A percentile compares a stretch with the other conserved stretches of the same genome.
These are phyloP conservation scores for Acanthurus leucopareius DNA, from an alignment of 2,797 vertebrate genomes.

Conservation along the genomic window DNA sequence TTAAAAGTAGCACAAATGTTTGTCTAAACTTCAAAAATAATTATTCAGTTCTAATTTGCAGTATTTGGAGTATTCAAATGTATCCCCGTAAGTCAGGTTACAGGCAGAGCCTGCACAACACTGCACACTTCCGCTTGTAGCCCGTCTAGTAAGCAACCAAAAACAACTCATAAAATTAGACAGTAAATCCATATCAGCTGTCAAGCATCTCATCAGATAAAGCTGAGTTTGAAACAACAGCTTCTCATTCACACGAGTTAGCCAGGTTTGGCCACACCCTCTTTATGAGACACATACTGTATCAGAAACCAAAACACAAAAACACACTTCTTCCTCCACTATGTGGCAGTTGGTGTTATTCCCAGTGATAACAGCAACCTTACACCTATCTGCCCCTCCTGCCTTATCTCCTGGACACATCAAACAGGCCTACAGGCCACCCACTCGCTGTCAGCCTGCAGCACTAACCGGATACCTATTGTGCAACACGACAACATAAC, in stretches of 20 bases:
- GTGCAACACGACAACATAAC: slow-evolving; percentile 74
- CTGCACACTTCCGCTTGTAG: slow-evolving; percentile 20
- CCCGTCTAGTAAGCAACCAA: slow-evolving; percentile 22
- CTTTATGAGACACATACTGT: slow-evolving; percentile 44
- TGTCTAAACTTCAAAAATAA: background rate
- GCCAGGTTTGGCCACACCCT: slow-evolving; percentile 33
- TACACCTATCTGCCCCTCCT: slow-evolving; percentile 63
- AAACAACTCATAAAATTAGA: slow-evolving; percentile 49
- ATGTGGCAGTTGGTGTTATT: slow-evolving; percentile 50
- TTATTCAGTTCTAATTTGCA: background rate
- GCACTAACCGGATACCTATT: slow-evolving; percentile 70
- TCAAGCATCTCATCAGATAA: slow-evolving; percentile 54
- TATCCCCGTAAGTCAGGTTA: slow-evolving; percentile 1
- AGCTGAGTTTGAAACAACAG: slow-evolving; percentile 34
- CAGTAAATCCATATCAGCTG: slow-evolving; percentile 45
- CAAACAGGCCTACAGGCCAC: slow-evolving; percentile 67
- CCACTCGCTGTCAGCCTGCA: slow-evolving; percentile 57
- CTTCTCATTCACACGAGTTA: slow-evolving; percentile 22
- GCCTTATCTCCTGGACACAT: slow-evolving; percentile 73
- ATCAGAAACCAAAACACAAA: slow-evolving; percentile 56
- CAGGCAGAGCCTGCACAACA: slow-evolving; percentile 20
- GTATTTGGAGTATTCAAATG: background rate
- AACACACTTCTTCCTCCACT: slow-evolving; percentile 44
- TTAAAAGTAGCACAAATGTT: background rate
- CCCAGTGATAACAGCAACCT: slow-evolving; percentile 67